phyloP scores from a whole-genome alignment of 2,797 vertebrate genomes.

The Coracias cyanogaster region DNA sequence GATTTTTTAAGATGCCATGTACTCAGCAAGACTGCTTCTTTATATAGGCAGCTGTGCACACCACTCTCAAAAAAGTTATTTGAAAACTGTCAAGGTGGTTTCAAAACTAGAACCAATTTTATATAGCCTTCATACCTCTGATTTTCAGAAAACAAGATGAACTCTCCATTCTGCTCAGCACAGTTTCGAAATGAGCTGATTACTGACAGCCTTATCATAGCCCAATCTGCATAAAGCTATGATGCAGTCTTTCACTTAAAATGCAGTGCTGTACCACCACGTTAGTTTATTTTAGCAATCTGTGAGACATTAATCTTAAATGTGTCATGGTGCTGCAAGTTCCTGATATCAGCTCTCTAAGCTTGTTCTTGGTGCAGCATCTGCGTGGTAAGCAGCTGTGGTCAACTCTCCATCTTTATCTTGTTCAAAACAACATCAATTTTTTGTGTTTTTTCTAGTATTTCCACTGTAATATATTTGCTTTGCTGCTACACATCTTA shows the following conservation, averaged over 20 bases:
- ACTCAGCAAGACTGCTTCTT: neutral
- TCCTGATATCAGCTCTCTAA: neutral
- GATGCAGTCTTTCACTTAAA: neutral
- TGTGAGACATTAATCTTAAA: neutral
- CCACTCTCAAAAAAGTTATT: neutral
- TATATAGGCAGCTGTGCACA: neutral
- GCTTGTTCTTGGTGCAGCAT: neutral
- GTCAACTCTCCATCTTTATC: neutral
- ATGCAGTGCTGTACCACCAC: neutral
- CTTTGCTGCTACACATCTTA: neutral
- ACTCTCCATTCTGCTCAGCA: neutral
- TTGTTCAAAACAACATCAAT: neutral
- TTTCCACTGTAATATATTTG: neutral
- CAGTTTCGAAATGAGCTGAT: neutral
- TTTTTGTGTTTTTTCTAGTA: neutral
- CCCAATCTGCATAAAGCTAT: neutral
- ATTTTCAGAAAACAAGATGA: neutral
- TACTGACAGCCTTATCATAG: neutral
- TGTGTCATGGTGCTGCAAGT: neutral
- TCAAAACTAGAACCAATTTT: neutral
- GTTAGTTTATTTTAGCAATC: neutral
- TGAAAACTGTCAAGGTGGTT: neutral
- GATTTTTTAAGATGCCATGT: fast-evolving
- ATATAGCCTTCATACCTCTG: neutral
- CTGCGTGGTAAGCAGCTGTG: neutral